These are phyloP conservation scores for Oreocharis arfaki DNA, from an alignment of 2,113 vertebrate species.

Conservation along the genomic window DNA sequence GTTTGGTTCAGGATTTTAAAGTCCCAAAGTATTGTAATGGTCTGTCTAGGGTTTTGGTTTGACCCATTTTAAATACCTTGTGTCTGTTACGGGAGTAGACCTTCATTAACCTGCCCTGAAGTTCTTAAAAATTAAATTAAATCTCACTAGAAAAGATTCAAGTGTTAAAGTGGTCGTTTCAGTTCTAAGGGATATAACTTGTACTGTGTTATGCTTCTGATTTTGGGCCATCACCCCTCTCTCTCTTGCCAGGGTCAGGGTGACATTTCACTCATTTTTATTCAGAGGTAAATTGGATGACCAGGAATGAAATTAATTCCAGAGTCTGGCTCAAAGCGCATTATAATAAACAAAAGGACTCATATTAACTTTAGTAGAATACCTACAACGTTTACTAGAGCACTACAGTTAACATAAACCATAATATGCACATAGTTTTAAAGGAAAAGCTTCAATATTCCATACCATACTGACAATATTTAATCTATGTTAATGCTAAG, in stretches of 20 bases:
- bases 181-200: background rate
- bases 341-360: background rate
- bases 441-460: background rate
- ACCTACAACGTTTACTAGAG: background rate
- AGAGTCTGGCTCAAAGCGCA: background rate
- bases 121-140: conserved; percentile 25
- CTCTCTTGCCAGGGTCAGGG: background rate
- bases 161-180: background rate
- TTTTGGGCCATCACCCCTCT: background rate
- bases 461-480: background rate
- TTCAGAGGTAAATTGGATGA: background rate
- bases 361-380: background rate
- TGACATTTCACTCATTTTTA: background rate
- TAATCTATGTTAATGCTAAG: background rate
- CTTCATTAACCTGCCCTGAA: conserved; percentile 48
- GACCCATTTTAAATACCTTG: conserved; percentile 23
- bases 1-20: background rate
- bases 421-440: background rate
- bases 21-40: background rate
- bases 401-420: background rate
- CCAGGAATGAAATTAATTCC: background rate
- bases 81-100: background rate
- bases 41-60: background rate
- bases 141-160: conserved; percentile 24
- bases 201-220: background rate